Evolutionary conservation across 2,797 vertebrate species (phyloP).

Genomic region (Siniperca obscura): DNA sequence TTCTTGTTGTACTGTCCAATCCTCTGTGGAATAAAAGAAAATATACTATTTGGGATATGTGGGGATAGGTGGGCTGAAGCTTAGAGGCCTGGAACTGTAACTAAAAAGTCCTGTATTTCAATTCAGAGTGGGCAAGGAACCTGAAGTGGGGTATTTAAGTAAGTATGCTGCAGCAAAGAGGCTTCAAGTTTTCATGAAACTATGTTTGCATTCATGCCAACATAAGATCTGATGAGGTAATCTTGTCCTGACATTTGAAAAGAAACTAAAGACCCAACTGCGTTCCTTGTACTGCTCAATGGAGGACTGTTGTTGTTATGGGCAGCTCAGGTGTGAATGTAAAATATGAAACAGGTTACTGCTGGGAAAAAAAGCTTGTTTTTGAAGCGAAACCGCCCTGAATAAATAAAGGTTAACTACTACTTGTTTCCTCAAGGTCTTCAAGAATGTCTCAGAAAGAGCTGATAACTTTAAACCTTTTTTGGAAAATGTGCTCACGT

Average conservation of each 20-base stretch:
- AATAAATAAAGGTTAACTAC: slow-evolving; percentile 19
- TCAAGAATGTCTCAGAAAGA: not conserved
- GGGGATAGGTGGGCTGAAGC: not conserved
- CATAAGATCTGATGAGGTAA: not conserved
- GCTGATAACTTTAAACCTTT: not conserved
- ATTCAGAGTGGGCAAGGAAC: not conserved
- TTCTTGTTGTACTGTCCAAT: not conserved
- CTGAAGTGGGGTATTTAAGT: not conserved
- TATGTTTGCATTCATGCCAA: not conserved
- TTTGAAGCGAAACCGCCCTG: slow-evolving; percentile 24
- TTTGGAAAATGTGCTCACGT: not conserved
- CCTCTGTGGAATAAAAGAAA: not conserved
- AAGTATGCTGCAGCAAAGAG: too few species aligned
- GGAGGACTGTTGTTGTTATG: not conserved
- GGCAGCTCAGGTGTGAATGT: slow-evolving; percentile 15
- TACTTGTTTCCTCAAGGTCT: slow-evolving; percentile 10
- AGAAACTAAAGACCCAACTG: not conserved
- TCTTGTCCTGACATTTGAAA: not conserved
- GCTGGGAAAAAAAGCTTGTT: slow-evolving; percentile 2
- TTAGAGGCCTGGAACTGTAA: too few species aligned
- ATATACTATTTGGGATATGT: not conserved
- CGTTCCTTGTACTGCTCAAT: not conserved
- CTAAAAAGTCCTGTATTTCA: too few species aligned
- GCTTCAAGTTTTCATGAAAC: not conserved
- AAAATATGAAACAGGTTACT: not conserved